Base-by-base conservation (phyloP, 2,888 invertebrate genomes). In the Noctuana brunneofusca region DNA sequence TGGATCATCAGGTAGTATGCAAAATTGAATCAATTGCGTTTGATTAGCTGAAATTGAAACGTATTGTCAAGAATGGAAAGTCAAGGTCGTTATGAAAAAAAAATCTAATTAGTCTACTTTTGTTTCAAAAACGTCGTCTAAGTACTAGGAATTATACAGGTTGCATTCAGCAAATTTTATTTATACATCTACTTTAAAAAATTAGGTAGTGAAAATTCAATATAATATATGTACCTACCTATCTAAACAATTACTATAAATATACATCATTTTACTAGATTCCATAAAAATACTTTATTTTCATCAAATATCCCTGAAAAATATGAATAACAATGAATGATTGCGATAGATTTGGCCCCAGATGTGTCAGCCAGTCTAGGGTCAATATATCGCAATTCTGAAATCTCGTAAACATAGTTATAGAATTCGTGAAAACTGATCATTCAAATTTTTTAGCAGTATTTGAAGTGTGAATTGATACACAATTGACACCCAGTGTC, bases 401-500 rank as follows among this genome's bases (percentile, higher is more conserved):
- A 35, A 35, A 35, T n/a, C 35, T 32, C n/a, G 8, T 46, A 46
- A 53, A 32, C 52, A 20, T 32, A 22, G 9, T 60, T 50, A 58
- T 16, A 32, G 35, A 16, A 16, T 16, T 20, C 22, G 50, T 64
- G 57, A 66, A 64, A 62, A 54, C 9, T 6, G 22, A 65, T 65
- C 50, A 65, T 54, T n/a, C 22, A 63, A 60, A 32, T 32, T 41
- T 22, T 30, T 65, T 53, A 46, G 41, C 24, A 49, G 58, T 55
- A 62, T 62, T 65, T 64, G 59, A 65, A 64, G 64, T 66, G 62
- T 66, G 73, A 72, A 80, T 78, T 81, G 74, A 78, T 72, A 69
- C 71, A 70, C 73, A 83, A 80, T 83, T 81, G 76, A 65, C 77
- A 78, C 72, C 71, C 71, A 71, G 68, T 67, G 69, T 70, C 65